Evolutionary conservation across 2,797 vertebrate species (phyloP).

Genomic region (Malacoctenus gilli): DNA sequence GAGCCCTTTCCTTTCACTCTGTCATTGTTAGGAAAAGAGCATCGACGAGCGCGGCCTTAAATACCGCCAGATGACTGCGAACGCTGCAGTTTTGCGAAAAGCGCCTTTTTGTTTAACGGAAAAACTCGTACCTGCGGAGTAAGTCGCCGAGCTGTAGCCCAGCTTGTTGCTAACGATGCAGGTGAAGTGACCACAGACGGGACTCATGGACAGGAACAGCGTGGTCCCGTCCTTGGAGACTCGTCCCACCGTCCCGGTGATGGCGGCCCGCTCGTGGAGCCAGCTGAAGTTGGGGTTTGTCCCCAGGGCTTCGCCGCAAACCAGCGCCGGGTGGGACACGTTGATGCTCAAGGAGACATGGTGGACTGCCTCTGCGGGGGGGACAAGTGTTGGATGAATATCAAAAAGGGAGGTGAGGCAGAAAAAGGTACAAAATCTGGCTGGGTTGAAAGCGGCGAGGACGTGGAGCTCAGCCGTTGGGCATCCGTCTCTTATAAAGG

Average conservation of each 20-base stretch:
- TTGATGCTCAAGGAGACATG: constrained; percentile 83
- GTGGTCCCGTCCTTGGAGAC: constrained; percentile 70
- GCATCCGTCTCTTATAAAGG: constrained; percentile 38
- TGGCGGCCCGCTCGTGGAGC: constrained; percentile 72
- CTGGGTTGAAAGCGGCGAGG: constrained; percentile 15
- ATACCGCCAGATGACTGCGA: not conserved
- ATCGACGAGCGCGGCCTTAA: not conserved
- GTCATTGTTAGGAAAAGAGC: too few relatives aligned
- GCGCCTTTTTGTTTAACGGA: not conserved
- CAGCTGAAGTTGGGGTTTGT: constrained; percentile 80
- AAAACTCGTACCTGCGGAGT: constrained; percentile 68
- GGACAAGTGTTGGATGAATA: constrained; percentile 8
- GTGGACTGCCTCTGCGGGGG: constrained; percentile 75
- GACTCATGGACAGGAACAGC: constrained; percentile 59
- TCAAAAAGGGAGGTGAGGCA: constrained; percentile 9
- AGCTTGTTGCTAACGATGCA: constrained; percentile 80
- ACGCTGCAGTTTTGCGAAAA: not conserved
- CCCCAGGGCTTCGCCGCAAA: constrained; percentile 82
- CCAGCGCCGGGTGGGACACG: constrained; percentile 73
- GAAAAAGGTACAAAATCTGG: constrained; percentile 18
- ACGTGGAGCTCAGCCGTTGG: constrained; percentile 24
- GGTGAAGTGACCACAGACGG: constrained; percentile 81
- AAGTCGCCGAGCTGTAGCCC: constrained; percentile 77
- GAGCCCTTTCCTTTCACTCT: not conserved
- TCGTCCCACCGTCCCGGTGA: constrained; percentile 64